Base-by-base conservation (phyloP, 1,140 invertebrate species). In the Bombus confusus region DNA sequence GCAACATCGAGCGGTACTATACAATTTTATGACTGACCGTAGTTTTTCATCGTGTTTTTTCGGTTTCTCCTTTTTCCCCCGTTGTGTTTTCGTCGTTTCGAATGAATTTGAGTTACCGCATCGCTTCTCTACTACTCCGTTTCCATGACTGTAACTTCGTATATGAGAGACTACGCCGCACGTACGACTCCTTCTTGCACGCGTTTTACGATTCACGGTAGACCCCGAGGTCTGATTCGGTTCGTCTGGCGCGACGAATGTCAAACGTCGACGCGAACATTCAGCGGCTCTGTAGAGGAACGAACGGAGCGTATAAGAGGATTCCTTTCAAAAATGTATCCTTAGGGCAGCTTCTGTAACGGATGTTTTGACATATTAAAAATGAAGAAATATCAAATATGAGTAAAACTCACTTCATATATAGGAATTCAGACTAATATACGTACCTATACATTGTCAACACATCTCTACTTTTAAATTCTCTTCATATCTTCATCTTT, bases 211-310 rank as follows among this genome's bases (percentile, higher is more conserved):
- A 85, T 71, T 73, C 73, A 78, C 47, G 82, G 47, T 69, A 57
- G 87, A 88, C 72, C 87, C 76, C 34, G 73, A 86, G 83, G 74
- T 88, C 83, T 82, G 83, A 89, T 78, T 85, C 43, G 75, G 87
- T 89, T 89, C 83, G 79, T 89, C 83, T 89, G 87, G 69, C 88
- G 80, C 78, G 87, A 88, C 87, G 87, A 88, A 88, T 80, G 83
- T 80, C 78, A 80, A 78, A 89, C 59, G 81, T 88, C 78, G 83
- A 86, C 74, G 78, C 64, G 78, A 59, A 78, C 41, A 76, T 83
- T 52, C 83, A 71, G n/a, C 66, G 34, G 78, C 6, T 41, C 71
- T 64, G 68, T 4, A 57, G 62, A 85, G 73, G 34, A 76, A 37
- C 73, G 72, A 37, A 84, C 72, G 64, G 41, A 59, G 59, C 83